Evolutionary conservation across 2,888 invertebrate genomes (phyloP), one percentile per base, ranked within the genome.

Genomic region (Byasa hedistus): DNA sequence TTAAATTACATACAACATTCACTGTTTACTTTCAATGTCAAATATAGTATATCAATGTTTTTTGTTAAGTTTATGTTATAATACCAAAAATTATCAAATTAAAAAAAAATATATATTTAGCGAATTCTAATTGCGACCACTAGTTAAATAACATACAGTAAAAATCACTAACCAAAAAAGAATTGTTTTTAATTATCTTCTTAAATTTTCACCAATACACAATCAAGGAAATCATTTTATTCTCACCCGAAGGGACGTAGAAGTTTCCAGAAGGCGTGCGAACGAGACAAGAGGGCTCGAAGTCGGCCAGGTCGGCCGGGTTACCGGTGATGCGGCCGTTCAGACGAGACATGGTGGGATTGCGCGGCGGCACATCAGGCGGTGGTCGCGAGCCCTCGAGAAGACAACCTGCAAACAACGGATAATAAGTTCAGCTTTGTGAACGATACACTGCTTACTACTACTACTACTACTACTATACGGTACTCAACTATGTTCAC

Each of bases 241-340:
- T 51, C 77, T 77, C 76, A 92, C 95, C 95, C 93, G 96, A 95
- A 87, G 97, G 97, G 94, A 97, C 97, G 93, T 97, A 97, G 86
- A 97, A 96, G 93, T 97, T 97, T 86, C 97, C 97, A 76, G 97
- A 97, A 76, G 97, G 96, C 74, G 97, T 97, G 87, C 97, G 94
- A 80, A 97, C 97, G 81, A 97, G 94, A 87, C 97, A 97, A 84
- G 97, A 96, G 76, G 97, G 96, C 89, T 97, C 97, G 88, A 97
- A 96, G 89, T 97, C 97, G 76, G 91, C 93, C 75, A 95, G 92
- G 85, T 95, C 95, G 77, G 94, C 95, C 76, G 96, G 95, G 89
- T 96, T 96, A 85, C 95, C 95, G 84, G 96, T 95, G 89, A 96
- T 94, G 86, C 97, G 95, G 87, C 96, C 96, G 94, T 97, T 97